phyloP scores from a whole-genome alignment of 1,140 invertebrate species.

The Venturia canescens region DNA sequence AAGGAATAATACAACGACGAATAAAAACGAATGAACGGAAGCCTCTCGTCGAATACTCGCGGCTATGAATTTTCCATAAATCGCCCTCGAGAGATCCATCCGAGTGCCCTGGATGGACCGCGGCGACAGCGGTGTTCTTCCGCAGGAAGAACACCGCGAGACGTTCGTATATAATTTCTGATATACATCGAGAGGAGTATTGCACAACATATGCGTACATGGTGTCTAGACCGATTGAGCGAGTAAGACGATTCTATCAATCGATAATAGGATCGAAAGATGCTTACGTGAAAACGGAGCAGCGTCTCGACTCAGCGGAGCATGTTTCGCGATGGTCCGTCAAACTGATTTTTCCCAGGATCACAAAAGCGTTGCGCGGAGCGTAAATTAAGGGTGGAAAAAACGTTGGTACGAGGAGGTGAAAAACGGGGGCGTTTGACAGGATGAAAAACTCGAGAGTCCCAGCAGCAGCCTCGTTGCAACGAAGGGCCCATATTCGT shows the following conservation, averaged over 20 bases:
- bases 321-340: too few relatives aligned
- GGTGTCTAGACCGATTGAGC: conserved; percentile 6
- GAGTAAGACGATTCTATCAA: conserved; percentile 1
- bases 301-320: not conserved
- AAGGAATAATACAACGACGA: not conserved
- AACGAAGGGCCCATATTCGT: conserved; percentile 25
- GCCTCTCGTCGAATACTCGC: not conserved
- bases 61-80: conserved; percentile 4
- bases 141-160: not conserved
- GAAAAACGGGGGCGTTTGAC: too few relatives aligned
- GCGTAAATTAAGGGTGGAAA: too few relatives aligned
- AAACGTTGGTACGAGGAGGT: too few relatives aligned
- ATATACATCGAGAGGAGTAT: not conserved
- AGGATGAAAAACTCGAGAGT: not conserved
- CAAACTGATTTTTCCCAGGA: too few relatives aligned
- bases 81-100: conserved; percentile 10
- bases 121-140: not conserved
- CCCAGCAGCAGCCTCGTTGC: not conserved
- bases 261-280: not conserved
- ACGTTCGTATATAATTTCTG: not conserved
- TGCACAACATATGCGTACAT: conserved; percentile 21
- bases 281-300: not conserved
- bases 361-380: too few relatives aligned
- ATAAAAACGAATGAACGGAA: not conserved
- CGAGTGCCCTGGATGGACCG: not conserved